A percentile compares a stretch with the other conserved stretches of the same genome.
Evolutionary conservation across 23 tunicate genomes (phyloP).

Genomic region (Halocynthia aurantium): DNA sequence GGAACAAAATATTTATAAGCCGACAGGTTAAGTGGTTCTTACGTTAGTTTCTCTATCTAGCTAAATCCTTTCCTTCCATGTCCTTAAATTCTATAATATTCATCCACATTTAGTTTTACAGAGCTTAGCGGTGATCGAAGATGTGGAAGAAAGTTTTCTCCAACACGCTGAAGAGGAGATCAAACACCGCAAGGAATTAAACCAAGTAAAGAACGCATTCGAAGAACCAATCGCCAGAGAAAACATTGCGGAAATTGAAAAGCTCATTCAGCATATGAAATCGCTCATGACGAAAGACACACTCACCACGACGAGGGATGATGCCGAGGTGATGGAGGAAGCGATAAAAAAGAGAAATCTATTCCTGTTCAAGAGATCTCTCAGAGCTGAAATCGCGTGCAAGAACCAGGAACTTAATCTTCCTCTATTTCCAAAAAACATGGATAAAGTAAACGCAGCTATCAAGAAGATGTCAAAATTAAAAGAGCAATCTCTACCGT

Average conservation of each 20-base stretch:
- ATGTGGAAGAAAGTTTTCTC: slow-evolving; percentile 9
- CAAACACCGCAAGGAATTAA: slow-evolving; percentile 4
- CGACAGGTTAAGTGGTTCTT: too few relatives aligned
- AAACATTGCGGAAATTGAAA: neutral
- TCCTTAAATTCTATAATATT: too few relatives aligned
- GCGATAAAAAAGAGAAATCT: neutral
- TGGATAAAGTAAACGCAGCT: neutral
- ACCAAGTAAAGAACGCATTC: neutral
- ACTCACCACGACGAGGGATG: neutral
- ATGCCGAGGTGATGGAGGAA: neutral
- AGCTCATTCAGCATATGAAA: neutral
- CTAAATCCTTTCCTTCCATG: too few relatives aligned
- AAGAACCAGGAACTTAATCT: neutral
- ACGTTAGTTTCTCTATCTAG: too few relatives aligned
- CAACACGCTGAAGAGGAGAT: slow-evolving; percentile 7
- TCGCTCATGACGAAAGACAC: neutral
- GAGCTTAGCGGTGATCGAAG: neutral
- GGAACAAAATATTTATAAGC: too few relatives aligned
- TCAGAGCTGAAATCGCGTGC: slow-evolving; percentile 21
- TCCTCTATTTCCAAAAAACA: neutral
- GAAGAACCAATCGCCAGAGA: neutral
- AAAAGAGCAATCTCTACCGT: neutral
- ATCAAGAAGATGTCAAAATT: neutral
- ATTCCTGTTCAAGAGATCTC: neutral
- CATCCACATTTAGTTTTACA: too few relatives aligned